Evolutionary conservation across 2,797 vertebrate genomes (phyloP), one percentile per base, ranked within the genome.

Genomic region (Caiman crocodilus): DNA sequence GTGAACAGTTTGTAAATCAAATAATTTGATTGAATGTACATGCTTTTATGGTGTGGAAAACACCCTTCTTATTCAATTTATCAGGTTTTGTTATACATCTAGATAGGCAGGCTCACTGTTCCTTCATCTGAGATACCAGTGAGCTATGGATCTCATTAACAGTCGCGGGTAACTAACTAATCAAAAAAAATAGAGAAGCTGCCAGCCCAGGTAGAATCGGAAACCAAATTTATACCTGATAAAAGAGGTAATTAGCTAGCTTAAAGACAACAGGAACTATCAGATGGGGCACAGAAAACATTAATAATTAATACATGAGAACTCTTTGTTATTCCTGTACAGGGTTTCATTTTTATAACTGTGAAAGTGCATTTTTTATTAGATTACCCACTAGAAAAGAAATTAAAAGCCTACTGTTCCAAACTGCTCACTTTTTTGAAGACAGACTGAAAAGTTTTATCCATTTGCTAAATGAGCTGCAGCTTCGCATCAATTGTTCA

Each of bases 251-350:
- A 98, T 97, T 97, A 97, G 96, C 64, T 42, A 96, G 96, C 93
- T 97, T 95, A 97, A 96, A 93, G 90, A 96, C 97, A 97, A 96
- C 90, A 97, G 95, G 92, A 90, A 86, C 94, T 97, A 96, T 94
- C 93, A 94, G 96, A 95, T 79, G 97, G 97, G 97, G 94, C 94
- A 87, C 79, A 42, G 9, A 92, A 94, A 5, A 5, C 95, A 95
- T 97, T 96, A 97, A 97, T 97, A 96, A 98, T 97, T 97, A 96
- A 97, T 97, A 96, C 90, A 32, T 30, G 10, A 94, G 96, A 97
- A 95, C 89, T 91, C 94, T 96, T 94, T 79, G 93, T 94, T 95
- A 95, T 96, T 95, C 93, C 95, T 93, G 94, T 75, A 90, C 93
- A 94, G 94, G 82, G 90, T 95, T 97, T 93, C 89, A 93, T 95